phyloP scores from a whole-genome alignment of 2,113 vertebrate genomes.

The Albula goreensis region DNA sequence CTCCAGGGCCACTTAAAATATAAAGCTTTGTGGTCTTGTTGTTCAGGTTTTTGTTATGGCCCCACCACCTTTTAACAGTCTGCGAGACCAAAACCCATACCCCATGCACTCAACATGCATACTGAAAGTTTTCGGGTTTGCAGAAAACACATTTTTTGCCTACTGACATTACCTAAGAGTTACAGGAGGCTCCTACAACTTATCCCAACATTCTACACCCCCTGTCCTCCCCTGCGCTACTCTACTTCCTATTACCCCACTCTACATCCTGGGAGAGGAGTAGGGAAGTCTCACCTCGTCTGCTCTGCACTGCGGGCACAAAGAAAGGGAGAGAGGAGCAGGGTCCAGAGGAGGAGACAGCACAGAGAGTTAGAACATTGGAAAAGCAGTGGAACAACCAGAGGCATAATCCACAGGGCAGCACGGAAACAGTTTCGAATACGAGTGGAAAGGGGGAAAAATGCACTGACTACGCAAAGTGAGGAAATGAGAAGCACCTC shows the following conservation, averaged over 20 bases:
- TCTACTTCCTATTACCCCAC: not conserved
- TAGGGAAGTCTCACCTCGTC: conserved; percentile 86
- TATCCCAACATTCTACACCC: too few relatives aligned
- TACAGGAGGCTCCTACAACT: not conserved
- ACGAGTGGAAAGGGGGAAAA: not conserved
- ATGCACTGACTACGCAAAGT: not conserved
- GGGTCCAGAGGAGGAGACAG: conserved; percentile 67
- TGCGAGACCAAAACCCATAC: too few relatives aligned
- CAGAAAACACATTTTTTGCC: too few relatives aligned
- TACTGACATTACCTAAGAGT: not conserved
- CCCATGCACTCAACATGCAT: too few relatives aligned
- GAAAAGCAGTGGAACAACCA: not conserved
- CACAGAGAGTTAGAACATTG: conserved; percentile 36
- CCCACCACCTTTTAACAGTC: too few relatives aligned
- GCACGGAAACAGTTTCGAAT: not conserved
- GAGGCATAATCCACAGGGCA: conserved; percentile 29
- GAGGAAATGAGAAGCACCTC: not conserved
- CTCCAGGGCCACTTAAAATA: not conserved
- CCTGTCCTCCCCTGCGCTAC: not conserved
- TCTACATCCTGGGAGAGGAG: conserved; percentile 25
- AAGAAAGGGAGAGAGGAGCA: conserved; percentile 64
- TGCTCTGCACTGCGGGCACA: conserved; percentile 92
- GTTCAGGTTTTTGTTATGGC: too few relatives aligned
- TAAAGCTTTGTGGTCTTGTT: not conserved
- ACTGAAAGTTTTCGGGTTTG: too few relatives aligned